Base-by-base conservation (phyloP, 2,888 invertebrate genomes). In the Noctua janthe region DNA sequence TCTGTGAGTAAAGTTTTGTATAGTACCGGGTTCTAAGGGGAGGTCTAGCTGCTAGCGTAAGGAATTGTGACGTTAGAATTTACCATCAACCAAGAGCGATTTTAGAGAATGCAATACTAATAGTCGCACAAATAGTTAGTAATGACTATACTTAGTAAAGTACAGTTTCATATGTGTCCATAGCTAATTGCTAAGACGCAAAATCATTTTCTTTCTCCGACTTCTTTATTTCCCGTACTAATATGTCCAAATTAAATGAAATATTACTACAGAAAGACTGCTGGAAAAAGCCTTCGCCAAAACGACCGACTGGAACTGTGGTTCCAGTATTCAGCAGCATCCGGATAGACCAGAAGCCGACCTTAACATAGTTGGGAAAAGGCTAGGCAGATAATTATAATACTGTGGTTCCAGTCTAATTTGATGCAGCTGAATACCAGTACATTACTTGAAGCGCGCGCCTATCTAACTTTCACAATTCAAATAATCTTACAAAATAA, bases 1-100 rank as follows among this genome's bases (percentile, higher is more conserved):
- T 92, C 91, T 92, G 89, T 91, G 86, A 86, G 88, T 88, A 86
- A 62, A 88, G 90, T 85, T 88, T 88, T 88, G 88, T 92, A 71
- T 76, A 80, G 72, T 90, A 88, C 81, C 67, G 77, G 76, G 81
- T 76, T 79, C 13, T 82, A 69, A 56, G 74, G 87, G 75, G n/a
- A 84, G 82, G 88, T 81, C 6, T 13, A n/a, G 74, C 43, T 79
- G 83, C 29, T 8, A 75, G 86, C 86, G 81, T 35, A 1, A 66
- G 54, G 0, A 23, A 20, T 54, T 39, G 5, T 39, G 7, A 3
- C 29, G 10, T 5, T 15, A 20, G 5, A 80, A 47, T 76, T 49
- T n/a, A 56, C 2, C 11, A 35, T 17, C 0, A 5, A 1, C 7
- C 29, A 43, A 11, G 10, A 76, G n/a, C 29, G 8, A 51, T 47